Percentiles rank a stretch among this genome's conserved stretches.
These are phyloP conservation scores for Parapristionchus giblindavisi DNA, from an alignment of 2,888 invertebrate species.

Conservation along the genomic window DNA sequence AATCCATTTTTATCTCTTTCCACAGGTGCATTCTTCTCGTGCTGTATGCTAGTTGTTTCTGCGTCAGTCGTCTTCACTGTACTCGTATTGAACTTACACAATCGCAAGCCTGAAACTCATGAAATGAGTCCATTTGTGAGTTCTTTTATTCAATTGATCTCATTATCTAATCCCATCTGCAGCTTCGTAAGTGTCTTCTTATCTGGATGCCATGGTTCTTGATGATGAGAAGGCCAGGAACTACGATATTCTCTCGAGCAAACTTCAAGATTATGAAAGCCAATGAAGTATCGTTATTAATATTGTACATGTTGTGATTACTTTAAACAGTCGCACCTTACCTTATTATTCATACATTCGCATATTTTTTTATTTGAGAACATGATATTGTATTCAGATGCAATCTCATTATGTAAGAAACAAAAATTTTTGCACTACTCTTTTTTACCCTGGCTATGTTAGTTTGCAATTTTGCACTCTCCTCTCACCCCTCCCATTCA, in stretches of 20 bases:
- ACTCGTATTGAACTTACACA: conserved; percentile 58
- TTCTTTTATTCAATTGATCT: not conserved
- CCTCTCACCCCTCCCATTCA: no score
- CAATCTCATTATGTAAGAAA: not conserved
- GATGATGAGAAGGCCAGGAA: conserved; percentile 91
- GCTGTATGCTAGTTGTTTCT: conserved; percentile 60
- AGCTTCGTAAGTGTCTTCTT: conserved; percentile 93
- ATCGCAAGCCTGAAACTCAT: conserved; percentile 59
- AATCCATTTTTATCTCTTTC: not conserved
- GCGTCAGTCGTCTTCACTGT: conserved; percentile 62
- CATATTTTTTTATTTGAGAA: not conserved
- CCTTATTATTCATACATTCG: no score
- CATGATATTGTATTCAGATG: not conserved
- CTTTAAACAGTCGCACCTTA: no score
- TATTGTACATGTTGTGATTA: not conserved
- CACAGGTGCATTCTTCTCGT: conserved; percentile 60
- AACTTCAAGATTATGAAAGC: conserved; percentile 29
- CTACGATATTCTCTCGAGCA: conserved; percentile 45
- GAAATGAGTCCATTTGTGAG: conserved; percentile 62
- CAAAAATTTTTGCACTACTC: no score
- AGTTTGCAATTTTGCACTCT: no score
- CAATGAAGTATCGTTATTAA: conserved; percentile 3
- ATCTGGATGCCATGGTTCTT: conserved; percentile 95
- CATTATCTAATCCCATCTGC: conserved; percentile 52
- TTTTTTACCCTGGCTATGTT: no score